These are phyloP conservation scores for Triplophysa rosa DNA, from an alignment of 2,113 vertebrate genomes.

Conservation along the genomic window DNA sequence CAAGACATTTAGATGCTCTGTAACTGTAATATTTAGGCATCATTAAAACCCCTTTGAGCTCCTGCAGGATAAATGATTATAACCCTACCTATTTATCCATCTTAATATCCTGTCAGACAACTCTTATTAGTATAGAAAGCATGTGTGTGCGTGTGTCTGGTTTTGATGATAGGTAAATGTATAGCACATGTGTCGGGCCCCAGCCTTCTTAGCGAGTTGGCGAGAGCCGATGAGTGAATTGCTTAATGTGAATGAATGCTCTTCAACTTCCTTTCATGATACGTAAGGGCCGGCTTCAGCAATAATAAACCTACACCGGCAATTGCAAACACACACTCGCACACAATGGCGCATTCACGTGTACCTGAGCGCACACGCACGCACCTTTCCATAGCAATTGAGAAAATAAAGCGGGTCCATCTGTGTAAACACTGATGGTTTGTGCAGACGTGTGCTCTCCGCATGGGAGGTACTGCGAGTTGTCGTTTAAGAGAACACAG, in stretches of 20 bases:
- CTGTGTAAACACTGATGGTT: constrained; percentile 56
- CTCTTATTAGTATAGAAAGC: constrained; percentile 38
- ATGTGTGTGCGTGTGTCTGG: constrained; percentile 37
- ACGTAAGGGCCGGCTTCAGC: constrained; percentile 26
- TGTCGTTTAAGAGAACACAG: constrained; percentile 26
- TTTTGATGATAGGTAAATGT: constrained; percentile 60
- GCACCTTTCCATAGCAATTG: constrained; percentile 42
- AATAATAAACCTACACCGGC: constrained; percentile 47
- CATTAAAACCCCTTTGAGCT: constrained; percentile 36
- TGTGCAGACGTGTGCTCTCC: constrained; percentile 13
- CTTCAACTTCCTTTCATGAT: constrained; percentile 53
- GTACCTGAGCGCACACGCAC: background rate
- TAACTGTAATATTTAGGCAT: constrained; percentile 24
- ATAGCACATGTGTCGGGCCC: constrained; percentile 60
- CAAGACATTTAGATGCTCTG: background rate
- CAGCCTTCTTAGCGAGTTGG: constrained; percentile 63
- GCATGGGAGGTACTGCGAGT: constrained; percentile 2
- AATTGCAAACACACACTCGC: constrained; percentile 23
- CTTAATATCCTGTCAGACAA: constrained; percentile 37
- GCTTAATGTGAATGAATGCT: constrained; percentile 62
- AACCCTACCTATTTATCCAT: constrained; percentile 40
- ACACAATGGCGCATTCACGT: background rate
- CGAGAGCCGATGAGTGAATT: constrained; percentile 67
- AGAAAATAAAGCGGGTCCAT: constrained; percentile 51
- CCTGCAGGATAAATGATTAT: constrained; percentile 36